These are phyloP conservation scores for Arctopsyche grandis DNA, from an alignment of 1,140 invertebrate species.

Conservation along the genomic window DNA sequence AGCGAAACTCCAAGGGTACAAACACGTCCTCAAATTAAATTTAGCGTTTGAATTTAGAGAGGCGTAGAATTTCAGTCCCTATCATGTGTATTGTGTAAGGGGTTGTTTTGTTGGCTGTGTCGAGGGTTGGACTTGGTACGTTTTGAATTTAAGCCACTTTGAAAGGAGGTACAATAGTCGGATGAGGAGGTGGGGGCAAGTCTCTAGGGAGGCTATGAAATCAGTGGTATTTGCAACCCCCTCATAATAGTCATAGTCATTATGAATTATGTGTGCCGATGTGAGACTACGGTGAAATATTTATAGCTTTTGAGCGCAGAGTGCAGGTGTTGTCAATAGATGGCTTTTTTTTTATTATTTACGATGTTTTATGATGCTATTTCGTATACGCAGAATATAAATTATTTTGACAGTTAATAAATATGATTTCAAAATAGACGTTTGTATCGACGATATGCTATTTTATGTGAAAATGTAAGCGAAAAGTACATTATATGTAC, in stretches of 20 bases:
- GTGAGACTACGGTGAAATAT: conserved; percentile 50
- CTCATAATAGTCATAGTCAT: conserved; percentile 54
- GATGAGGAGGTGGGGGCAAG: conserved; percentile 44
- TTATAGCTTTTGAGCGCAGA: conserved; percentile 45
- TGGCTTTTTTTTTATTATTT: too few species aligned
- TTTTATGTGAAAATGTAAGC: too few species aligned
- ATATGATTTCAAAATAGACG: too few species aligned
- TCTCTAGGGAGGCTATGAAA: conserved; percentile 67
- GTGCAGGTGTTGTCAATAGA: conserved; percentile 20
- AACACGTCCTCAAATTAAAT: conserved; percentile 48
- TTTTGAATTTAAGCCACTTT: conserved; percentile 34
- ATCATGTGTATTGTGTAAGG: not conserved
- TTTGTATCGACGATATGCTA: too few species aligned
- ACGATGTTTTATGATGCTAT: too few species aligned
- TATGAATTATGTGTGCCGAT: conserved; percentile 55
- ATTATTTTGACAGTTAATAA: too few species aligned
- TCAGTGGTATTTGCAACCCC: conserved; percentile 67
- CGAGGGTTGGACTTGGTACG: conserved; percentile 33
- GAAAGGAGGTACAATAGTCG: conserved; percentile 31
- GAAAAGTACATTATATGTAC: too few species aligned
- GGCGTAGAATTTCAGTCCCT: not conserved
- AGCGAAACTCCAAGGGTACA: not conserved
- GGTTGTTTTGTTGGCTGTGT: conserved; percentile 7
- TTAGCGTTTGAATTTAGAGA: not conserved
- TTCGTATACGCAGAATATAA: too few species aligned